Conservation (phyloP, 1,140 invertebrate species). For the Heliconius nattereri region DNA sequence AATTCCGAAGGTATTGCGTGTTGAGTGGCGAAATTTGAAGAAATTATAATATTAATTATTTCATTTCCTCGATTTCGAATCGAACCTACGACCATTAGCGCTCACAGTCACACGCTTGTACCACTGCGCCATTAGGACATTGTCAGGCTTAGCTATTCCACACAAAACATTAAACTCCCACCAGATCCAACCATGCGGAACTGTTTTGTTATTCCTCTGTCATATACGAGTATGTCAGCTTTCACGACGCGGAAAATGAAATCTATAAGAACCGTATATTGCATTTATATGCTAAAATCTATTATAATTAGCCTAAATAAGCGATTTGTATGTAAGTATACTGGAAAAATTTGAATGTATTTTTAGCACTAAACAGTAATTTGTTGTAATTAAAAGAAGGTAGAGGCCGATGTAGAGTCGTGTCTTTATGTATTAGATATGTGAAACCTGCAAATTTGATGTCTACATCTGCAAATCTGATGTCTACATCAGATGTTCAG, state of each 20-base stretch:
- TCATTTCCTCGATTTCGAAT: no score
- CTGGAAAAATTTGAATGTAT: not conserved
- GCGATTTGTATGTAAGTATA: not conserved
- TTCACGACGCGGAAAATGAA: slow-evolving; percentile 22
- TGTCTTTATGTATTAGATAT: not conserved
- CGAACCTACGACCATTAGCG: no score
- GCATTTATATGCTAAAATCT: not conserved
- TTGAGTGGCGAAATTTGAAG: no score
- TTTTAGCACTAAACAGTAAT: not conserved
- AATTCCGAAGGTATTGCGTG: no score
- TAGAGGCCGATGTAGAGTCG: not conserved
- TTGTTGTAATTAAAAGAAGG: not conserved
- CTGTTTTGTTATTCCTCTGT: slow-evolving; percentile 22
- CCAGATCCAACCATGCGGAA: slow-evolving; percentile 13
- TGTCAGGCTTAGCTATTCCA: not conserved
- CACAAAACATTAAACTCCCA: not conserved
- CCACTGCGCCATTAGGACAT: not conserved
- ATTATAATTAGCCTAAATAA: not conserved
- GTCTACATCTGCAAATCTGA: no score
- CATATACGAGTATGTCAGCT: slow-evolving; percentile 1
- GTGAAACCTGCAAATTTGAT: no score
- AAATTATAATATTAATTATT: no score
- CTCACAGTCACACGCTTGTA: no score
- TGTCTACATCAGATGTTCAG: not conserved
- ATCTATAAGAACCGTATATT: not conserved